Evolutionary conservation across 2,113 vertebrate species (phyloP), one percentile per base, ranked within the genome.

Genomic region (Aspiorhynchus laticeps): DNA sequence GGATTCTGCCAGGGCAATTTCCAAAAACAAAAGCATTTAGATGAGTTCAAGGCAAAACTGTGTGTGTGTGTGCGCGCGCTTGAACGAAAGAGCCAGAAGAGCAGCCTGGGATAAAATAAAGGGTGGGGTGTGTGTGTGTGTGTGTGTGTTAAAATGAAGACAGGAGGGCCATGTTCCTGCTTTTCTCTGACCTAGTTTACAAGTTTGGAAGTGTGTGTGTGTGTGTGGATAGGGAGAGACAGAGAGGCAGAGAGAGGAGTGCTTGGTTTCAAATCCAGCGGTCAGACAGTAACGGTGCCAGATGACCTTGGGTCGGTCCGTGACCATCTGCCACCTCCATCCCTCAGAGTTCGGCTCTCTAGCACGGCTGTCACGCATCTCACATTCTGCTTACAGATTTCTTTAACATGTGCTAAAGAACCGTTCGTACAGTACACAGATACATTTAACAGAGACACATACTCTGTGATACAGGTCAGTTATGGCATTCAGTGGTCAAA

Each of bases 281-380:
- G 91, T 93, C 88, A 88, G 88, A 93, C 92, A 92, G 90, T 88
- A 90, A 91, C 86, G 88, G 59, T 87, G 92, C 93, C 93, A 94
- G 92, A 94, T 95, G 95, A 95, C 95, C 95, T 95, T 95, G 95
- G 93, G 93, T 93, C 91, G 92, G 94, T 95, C 93, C 92, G 74
- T 90, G 92, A 93, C 94, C 95, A 95, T 96, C 94, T 96, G 95
- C 94, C 94, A 92, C 90, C 91, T 93, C 93, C 92, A 92, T 94
- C 93, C 93, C 91, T 91, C 94, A 94, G 94, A 95, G 93, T 94
- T 88, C 91, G 90, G 91, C 94, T 94, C 94, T 95, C 93, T 87
- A 92, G 88, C 92, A 89, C 88, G 91, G 91, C 92, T 93, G 67
- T 74, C 91, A 95, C 93, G 91, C 93, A 94, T 93, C 91, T 81